Base-by-base conservation (phyloP, 2,888 invertebrate species). In the Cryptus armator region DNA sequence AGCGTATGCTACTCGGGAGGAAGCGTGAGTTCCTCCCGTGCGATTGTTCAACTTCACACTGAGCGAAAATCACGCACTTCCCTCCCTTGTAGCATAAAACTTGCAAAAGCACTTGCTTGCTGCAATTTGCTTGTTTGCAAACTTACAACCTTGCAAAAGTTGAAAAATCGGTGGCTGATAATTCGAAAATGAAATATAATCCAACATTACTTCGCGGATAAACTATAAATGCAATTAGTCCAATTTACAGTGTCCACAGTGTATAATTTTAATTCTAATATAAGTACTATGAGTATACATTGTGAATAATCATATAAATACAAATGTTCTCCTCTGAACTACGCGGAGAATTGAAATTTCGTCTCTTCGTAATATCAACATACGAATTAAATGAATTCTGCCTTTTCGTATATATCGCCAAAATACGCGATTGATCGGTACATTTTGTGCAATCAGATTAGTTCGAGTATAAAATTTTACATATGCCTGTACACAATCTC, bases 401-500 rank as follows among this genome's bases (percentile, higher is more conserved):
- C 10, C 24, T 56, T 71, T 72, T 81, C 56, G 76, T 71, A 62
- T 14, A 29, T 67, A 48, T 72, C 62, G 72, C 67, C 68, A 44
- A 29, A 44, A 29, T 43, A 48, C 19, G 48, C 19, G 46, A 53
- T 72, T 62, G 72, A 81, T 81, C 37, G 24, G 66, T 75, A 76
- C 53, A 70, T 66, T 75, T 84, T 85, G 75, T 83, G 75, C 85
- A 85, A 83, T 83, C 74, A 44, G 43, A 48, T 87, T 71, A 67
- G 64, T 29, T 87, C 56, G 86, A 89, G 90, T 90, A 90, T 88
- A 90, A 91, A 90, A 90, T 86, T 86, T 88, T 89, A 85, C 81
- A 90, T 89, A 88, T 83, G 77, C 79, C 89, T 90, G 88, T 90
- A 89, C 85, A 89, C 76, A 89, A 88, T 87, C 88, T 90, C 89